Evolutionary conservation across 2,888 invertebrate genomes (phyloP), one percentile per base, ranked within the genome.

Genomic region (Dilophus febrilis): DNA sequence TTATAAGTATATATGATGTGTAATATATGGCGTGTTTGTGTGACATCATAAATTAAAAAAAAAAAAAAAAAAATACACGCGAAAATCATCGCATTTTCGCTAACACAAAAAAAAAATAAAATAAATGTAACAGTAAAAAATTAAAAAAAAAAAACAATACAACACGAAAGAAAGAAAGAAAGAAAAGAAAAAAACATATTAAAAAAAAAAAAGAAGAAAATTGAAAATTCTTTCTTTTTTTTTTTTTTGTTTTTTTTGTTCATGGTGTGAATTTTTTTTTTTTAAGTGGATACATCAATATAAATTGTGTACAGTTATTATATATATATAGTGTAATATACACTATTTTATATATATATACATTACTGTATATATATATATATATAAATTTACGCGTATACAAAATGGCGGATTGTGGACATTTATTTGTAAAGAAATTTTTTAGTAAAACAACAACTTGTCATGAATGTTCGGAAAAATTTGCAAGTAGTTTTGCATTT

Each of bases 381-480:
- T n/a, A n/a, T n/a, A n/a, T n/a, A n/a, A n/a, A n/a, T n/a, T n/a
- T n/a, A n/a, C n/a, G n/a, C n/a, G n/a, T n/a, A 44, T 42, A 45
- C 61, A 63, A 63, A 62, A 63, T 63, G 63, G 63, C 63, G 63
- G 59, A 63, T 63, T 61, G 83, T 71, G 90, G 90, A 63, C 98
- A 98, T 77, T 90, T 85, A 76, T 98, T 98, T 80, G 82, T 82
- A 70, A 97, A 95, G 83, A 97, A 95, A 75, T 95, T 94, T 70
- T 98, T 97, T 77, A 97, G 97, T 75, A 95, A 95, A 76, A 97
- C 95, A 66, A 92, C 94, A 59, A 95, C 95, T 74, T 98, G 98
- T 74, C 97, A 98, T 74, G 94, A 95, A 74, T 98, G 98, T 77
- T 91, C 94, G 66, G 98, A 98, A 22, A 22, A 22, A 22, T 22